These are phyloP conservation scores for Capricornis sumatraensis DNA, from an alignment of 2,113 vertebrate genomes.

Conservation along the genomic window DNA sequence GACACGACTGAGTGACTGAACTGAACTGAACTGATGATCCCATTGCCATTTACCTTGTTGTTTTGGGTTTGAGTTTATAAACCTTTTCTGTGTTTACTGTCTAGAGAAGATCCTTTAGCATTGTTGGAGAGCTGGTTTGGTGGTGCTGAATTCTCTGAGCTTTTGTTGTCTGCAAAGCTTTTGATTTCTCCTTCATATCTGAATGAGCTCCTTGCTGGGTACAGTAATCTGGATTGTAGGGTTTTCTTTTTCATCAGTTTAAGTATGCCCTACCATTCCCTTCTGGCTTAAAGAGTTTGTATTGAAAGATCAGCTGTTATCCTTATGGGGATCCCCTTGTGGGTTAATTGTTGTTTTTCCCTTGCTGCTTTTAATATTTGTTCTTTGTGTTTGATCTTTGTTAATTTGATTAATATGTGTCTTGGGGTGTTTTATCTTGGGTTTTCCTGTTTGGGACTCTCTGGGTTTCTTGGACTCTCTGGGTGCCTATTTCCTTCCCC, in stretches of 20 bases:
- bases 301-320: not conserved
- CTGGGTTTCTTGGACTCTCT: not conserved
- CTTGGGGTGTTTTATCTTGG: not conserved
- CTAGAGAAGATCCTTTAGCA: not conserved
- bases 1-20: too few species aligned
- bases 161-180: not conserved
- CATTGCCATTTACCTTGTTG: fast-evolving
- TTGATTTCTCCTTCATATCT: not conserved
- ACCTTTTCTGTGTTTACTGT: not conserved
- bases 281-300: not conserved
- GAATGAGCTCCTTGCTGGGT: not conserved
- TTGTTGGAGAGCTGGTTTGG: not conserved
- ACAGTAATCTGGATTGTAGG: not conserved
- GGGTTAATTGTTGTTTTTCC: not conserved
- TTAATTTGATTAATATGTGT: not conserved
- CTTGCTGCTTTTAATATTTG: not conserved
- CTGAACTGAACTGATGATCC: not conserved
- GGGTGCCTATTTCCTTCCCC: not conserved
- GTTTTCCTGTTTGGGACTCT: not conserved
- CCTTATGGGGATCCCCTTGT: not conserved
- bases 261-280: not conserved
- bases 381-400: not conserved
- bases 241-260: not conserved
- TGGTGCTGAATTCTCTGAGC: not conserved
- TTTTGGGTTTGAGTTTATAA: not conserved